phyloP scores from a whole-genome alignment of 37 sponge, comb jelly and placozoan species.

The Eunapius fragilis region DNA sequence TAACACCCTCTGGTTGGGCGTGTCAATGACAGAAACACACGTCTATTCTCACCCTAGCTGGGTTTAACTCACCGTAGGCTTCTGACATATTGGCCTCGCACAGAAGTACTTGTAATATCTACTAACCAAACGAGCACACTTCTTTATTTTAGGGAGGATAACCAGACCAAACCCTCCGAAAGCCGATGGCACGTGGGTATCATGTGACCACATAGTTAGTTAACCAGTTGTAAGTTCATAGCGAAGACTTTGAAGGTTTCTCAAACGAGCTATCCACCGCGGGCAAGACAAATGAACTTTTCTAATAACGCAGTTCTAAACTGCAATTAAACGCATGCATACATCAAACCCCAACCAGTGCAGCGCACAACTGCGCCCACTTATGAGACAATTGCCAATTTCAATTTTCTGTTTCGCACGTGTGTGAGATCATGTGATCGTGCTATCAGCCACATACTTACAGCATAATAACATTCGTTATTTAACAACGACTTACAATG shows the following conservation, averaged over 20 bases:
- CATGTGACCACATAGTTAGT: background rate
- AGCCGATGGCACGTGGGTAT: background rate
- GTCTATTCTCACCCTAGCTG: background rate
- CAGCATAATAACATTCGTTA: background rate
- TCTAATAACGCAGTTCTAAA: too few species aligned
- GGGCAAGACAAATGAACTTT: too few species aligned
- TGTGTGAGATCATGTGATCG: background rate
- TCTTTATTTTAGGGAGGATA: background rate
- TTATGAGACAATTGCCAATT: too few species aligned
- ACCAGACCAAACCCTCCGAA: background rate
- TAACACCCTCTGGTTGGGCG: background rate
- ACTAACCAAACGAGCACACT: background rate
- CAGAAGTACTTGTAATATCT: background rate
- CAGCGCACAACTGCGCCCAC: too few species aligned
- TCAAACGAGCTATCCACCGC: too few species aligned
- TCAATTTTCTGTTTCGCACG: background rate
- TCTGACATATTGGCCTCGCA: conserved; percentile 61
- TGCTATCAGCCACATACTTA: background rate
- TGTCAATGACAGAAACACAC: background rate
- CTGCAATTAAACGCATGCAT: too few species aligned
- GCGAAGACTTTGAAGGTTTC: too few species aligned
- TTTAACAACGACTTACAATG: background rate
- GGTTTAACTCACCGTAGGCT: conserved; percentile 65
- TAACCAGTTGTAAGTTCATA: too few species aligned
- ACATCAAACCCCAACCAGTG: too few species aligned